Evolutionary conservation across 1,140 invertebrate genomes (phyloP), one percentile per base, ranked within the genome.

Genomic region (Mylabris phalerata): DNA sequence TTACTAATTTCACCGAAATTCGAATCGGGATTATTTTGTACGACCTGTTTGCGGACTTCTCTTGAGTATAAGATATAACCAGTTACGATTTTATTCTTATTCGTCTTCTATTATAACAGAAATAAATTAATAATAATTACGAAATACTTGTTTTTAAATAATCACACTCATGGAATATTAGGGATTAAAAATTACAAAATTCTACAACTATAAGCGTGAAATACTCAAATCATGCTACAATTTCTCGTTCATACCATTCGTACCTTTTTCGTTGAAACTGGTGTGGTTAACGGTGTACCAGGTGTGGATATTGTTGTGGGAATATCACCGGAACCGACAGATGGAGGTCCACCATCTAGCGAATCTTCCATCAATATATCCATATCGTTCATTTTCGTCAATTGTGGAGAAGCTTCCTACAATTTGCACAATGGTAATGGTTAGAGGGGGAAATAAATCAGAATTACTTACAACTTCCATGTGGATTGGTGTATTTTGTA

Each of bases 41-140:
- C 93, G 84, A 73, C 95, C 84, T 69, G 82, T 75, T 85, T 95
- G 80, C 97, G 82, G 40, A 97, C 87, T 79, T 99, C 97, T 73
- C 94, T 90, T 10, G 97, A 97, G 80, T 98, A 99, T 25, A 99
- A 82, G 71, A 99, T 98, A 77, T 99, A 99, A 9, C 96, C 96
- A 67, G 94, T 97, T 59, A 98, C 90, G 63, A 95, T 81, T 81
- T 94, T 94, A 75, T 90, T 90, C 63, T 84, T 84, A 63, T 80
- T 79, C 71, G 85, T 80, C 80, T 92, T 92, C 80, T 85, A 59
- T 27, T 50, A 60, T 44, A 64, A 56, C 57, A 19, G 32, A 44
- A 45, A 45, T 19, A n/a, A n/a, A n/a, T n/a, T n/a, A n/a, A n/a
- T 19, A 59, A 50, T 44, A 32, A 19, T 19, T 19, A 19, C 19